Percentiles rank a stretch among this genome's conserved stretches.
Evolutionary conservation across 2,113 vertebrate genomes (phyloP).

Genomic region (Syrrhaptes paradoxus): DNA sequence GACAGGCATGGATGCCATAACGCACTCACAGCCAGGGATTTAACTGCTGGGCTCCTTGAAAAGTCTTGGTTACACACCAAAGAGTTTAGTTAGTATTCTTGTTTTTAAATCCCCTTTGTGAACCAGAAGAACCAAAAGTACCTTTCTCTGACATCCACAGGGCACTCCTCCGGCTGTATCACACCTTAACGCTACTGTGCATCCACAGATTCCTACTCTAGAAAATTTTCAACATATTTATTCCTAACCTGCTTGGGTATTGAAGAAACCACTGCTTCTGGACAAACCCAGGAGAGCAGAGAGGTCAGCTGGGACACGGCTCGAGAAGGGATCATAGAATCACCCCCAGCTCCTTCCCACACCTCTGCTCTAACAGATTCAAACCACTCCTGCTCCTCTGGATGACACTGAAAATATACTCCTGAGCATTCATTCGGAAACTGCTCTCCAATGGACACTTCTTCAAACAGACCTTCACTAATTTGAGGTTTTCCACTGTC

Average conservation of each 20-base stretch:
- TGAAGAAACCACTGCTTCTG: not conserved
- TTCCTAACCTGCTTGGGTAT: not conserved
- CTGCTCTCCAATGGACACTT: not conserved
- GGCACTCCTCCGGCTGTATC: not conserved
- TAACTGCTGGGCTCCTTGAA: not conserved
- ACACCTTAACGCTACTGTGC: not conserved
- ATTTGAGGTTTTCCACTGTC: not conserved
- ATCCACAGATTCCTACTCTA: no score
- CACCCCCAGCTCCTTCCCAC: not conserved
- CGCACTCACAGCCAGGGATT: not conserved
- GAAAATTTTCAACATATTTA: not conserved
- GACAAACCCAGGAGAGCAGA: not conserved
- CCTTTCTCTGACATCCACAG: not conserved
- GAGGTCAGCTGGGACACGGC: not conserved
- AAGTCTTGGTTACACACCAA: not conserved
- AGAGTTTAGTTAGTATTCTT: not conserved
- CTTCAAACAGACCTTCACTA: not conserved
- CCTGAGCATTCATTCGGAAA: not conserved
- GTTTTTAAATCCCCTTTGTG: not conserved
- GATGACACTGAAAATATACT: not conserved
- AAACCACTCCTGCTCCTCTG: not conserved
- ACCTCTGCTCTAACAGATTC: not conserved
- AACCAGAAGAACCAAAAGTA: not conserved
- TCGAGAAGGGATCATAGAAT: not conserved
- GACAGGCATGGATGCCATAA: conserved; percentile 33